Conservation (phyloP, 2,113 vertebrate genomes). For the Elephas maximus region DNA sequence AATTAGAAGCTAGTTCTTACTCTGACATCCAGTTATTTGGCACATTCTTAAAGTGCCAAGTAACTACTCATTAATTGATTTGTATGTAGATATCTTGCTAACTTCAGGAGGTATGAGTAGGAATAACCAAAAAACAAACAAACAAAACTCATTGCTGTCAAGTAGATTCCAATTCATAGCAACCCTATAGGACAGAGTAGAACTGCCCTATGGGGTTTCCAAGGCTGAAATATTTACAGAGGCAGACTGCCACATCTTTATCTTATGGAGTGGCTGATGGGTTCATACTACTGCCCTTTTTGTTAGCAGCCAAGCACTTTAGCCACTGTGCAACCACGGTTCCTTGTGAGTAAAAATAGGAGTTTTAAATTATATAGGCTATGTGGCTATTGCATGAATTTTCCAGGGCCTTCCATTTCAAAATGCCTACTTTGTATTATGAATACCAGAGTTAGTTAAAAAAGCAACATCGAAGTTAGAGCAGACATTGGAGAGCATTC, state of each 20-base stretch:
- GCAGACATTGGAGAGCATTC: neutral
- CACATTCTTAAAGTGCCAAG: neutral
- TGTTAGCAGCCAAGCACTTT: no score
- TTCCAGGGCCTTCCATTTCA: neutral
- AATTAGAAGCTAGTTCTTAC: neutral
- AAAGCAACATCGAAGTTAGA: neutral
- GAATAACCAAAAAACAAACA: no score
- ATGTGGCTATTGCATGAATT: neutral
- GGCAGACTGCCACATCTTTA: no score
- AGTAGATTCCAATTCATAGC: no score
- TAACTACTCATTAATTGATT: neutral
- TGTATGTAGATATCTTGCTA: neutral
- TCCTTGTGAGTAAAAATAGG: neutral
- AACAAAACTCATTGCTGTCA: no score
- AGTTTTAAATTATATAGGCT: neutral
- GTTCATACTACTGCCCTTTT: no score
- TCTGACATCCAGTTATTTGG: no score
- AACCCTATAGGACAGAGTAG: no score
- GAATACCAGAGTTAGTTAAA: conserved; percentile 3
- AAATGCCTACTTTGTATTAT: neutral
- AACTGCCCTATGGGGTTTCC: no score
- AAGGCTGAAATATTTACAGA: no score
- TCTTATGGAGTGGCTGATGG: no score
- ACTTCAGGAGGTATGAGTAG: neutral
- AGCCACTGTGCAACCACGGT: no score